Conservation (phyloP, 2,113 vertebrate species). For the Thalassoma bifasciatum region DNA sequence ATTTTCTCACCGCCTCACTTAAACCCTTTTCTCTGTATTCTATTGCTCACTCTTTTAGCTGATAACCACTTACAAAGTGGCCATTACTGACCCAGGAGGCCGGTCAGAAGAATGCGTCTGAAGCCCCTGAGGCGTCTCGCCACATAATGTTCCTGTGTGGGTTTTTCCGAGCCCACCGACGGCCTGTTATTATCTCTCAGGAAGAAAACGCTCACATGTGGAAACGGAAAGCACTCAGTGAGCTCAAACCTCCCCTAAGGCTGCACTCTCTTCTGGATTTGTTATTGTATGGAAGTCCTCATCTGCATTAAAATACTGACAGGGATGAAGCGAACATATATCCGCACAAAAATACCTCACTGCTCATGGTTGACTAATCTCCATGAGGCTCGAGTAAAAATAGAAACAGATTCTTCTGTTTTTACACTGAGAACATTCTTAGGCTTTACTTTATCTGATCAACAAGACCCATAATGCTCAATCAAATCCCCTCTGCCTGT, state of each 20-base stretch:
- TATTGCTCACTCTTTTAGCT: not conserved
- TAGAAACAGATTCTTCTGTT: too few species aligned
- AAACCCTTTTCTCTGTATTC: conserved; percentile 18
- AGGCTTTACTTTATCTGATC: too few species aligned
- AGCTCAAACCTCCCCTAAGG: conserved; percentile 8
- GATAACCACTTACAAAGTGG: conserved; percentile 24
- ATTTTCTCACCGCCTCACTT: conserved; percentile 17
- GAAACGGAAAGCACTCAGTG: conserved; percentile 40
- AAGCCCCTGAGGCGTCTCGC: conserved; percentile 17
- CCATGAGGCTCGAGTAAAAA: too few species aligned
- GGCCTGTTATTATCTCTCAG: conserved; percentile 34
- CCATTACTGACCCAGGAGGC: conserved; percentile 23
- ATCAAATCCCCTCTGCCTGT: too few species aligned
- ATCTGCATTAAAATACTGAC: not conserved
- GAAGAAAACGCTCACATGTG: conserved; percentile 29
- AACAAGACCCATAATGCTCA: too few species aligned
- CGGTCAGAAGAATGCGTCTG: not conserved
- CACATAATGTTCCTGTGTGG: conserved; percentile 41
- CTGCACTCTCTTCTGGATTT: conserved; percentile 17
- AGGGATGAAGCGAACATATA: not conserved
- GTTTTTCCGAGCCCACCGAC: conserved; percentile 24
- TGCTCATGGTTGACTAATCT: too few species aligned
- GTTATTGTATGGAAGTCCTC: conserved; percentile 1
- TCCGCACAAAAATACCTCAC: not conserved
- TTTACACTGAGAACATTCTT: too few species aligned